Base-by-base conservation (phyloP, 2,888 invertebrate genomes). In the Tetragnatha montana region DNA sequence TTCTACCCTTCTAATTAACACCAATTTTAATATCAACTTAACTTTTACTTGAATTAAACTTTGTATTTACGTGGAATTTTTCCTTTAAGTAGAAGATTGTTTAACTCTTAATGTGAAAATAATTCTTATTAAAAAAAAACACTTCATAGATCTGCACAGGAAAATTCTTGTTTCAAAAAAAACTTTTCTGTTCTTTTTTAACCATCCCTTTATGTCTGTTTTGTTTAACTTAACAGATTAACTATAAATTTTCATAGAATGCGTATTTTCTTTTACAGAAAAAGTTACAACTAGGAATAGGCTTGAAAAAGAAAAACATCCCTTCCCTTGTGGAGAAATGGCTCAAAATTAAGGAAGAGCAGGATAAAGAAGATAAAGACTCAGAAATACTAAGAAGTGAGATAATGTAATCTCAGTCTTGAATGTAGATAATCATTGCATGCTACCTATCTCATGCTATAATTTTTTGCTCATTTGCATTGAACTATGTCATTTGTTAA, bases 271-370 rank as follows among this genome's bases (percentile, higher is more conserved):
- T 21, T 87, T 94, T 94, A 22, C 92, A 95, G 95, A 93, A 94
- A 8, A 95, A 95, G 93, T 92, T 95, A 71, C 93, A 94, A 0
- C 94, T 94, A 81, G 95, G 95, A n/a, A 93, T 96, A 71, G 94
- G 95, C 6, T 94, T 96, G 93, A 96, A 96, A 93, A 96, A 96
- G 93, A 96, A 96, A 92, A 95, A 95, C 91, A 95, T 96, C 51
- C 95, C 96, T 1, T 95, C 95, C 74, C 94, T 96, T 92, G 96
- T 96, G 0, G 95, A 96, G 84, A 96, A 96, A 92, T 96, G 96
- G 96, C 95, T 96, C 93, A 95, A 95, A 92, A 95, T 95, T 74
- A 91, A 91, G 60, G 75, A 91, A 74, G 95, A 96, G 93, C 94
- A 95, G 91, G 95, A 95, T 87, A 91, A 91, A 83, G 89, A 91